Base-by-base conservation (phyloP, 2,113 vertebrate genomes). In the Sebastes schlegelii region DNA sequence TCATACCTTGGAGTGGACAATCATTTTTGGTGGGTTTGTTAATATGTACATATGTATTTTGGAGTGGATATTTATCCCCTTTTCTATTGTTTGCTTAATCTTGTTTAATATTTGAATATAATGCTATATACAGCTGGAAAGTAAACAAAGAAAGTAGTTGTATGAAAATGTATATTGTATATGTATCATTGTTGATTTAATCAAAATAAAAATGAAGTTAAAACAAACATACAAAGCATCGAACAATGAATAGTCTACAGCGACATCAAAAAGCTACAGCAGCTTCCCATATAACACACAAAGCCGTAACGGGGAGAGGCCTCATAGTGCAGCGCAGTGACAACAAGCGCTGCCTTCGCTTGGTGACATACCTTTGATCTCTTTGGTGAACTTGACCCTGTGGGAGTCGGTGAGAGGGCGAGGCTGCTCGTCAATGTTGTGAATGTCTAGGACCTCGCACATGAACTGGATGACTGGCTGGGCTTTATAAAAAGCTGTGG, bases 381-480 rank as follows among this genome's bases (percentile, higher is more conserved):
- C 98, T 96, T 99, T 99, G 96, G 98, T 99, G 95, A 99, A 99
- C 95, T 99, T 99, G 95, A 99, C 98, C 88, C 98, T 95, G 94
- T 99, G 98, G 93, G 97, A 99, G 95, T 99, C 98, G 52, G 98
- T 97, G 88, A 99, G 96, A 79, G 97, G 97, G 82, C 97, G 96
- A 5, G 97, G 98, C 90, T 99, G 98, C 91, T 99, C 98, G 82
- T 99, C 97, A 68, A 99, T 99, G 95, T 99, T 99, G 94, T 99
- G 98, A 92, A 99, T 99, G 94, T 99, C 98, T 93, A 99, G 96
- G 92, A 99, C 97, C 95, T 99, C 98, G 95, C 98, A 99, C 98
- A 99, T 99, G 92, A 99, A 99, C 93, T 98, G 97, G 90, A 99
- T 98, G 91, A 99, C 97, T 19, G 97, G 97, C 96, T 99, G 98